Percentiles rank a stretch among this genome's conserved stretches.
Evolutionary conservation across 1,140 invertebrate genomes (phyloP).

Genomic region (Apis mellifera): Amel_HAv3.1 CM009938.2:467501-468000

Average conservation of each 20-base stretch:
- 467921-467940: neutral
- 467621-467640: constrained; percentile 1
- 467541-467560: neutral
- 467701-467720: constrained; percentile 20
- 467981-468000: neutral
- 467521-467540: too few species aligned
- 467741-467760: constrained; percentile 16
- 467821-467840: neutral
- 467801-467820: constrained; percentile 44
- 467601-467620: constrained; percentile 15
- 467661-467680: neutral
- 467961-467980: neutral
- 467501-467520: too few species aligned
- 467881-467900: constrained; percentile 19
- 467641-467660: neutral
- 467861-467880: constrained; percentile 12
- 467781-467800: constrained; percentile 24
- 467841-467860: neutral
- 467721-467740: constrained; percentile 9
- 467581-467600: neutral
- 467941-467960: constrained; percentile 13
- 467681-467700: neutral
- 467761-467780: constrained; percentile 25
- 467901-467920: neutral
- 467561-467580: neutral